phyloP scores from a whole-genome alignment of 2,113 vertebrate species.

The Percopsis transmontana region DNA sequence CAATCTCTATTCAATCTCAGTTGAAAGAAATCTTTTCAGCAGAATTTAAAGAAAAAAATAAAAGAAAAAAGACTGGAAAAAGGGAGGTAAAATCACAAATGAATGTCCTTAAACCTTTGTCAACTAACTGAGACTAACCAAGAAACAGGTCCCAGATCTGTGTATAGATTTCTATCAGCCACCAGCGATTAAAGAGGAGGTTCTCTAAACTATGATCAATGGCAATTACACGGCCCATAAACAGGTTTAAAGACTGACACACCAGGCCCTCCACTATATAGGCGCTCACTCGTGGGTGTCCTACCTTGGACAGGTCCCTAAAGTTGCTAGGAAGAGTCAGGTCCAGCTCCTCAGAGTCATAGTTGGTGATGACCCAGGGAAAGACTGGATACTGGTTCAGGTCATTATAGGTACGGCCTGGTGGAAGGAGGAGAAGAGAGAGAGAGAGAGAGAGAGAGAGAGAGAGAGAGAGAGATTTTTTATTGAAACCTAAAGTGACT shows the following conservation, averaged over 20 bases:
- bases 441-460: background rate
- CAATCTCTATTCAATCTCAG: too few species aligned
- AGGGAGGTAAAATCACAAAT: too few species aligned
- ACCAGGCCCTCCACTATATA: background rate
- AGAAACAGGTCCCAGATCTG: background rate
- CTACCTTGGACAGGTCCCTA: slow-evolving; percentile 98
- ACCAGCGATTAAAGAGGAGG: slow-evolving; percentile 46
- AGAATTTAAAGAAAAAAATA: background rate
- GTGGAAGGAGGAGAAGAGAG: slow-evolving; percentile 4
- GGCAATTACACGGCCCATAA: slow-evolving; percentile 52
- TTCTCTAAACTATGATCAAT: slow-evolving; percentile 66
- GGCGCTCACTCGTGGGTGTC: background rate
- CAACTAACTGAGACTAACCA: background rate
- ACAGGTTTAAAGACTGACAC: slow-evolving; percentile 23
- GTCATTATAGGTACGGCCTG: slow-evolving; percentile 94
- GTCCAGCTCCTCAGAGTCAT: slow-evolving; percentile 93
- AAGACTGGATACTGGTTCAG: slow-evolving; percentile 99
- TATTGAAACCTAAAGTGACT: background rate
- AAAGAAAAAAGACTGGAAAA: background rate
- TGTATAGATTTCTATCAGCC: slow-evolving; percentile 47
- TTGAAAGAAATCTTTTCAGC: background rate
- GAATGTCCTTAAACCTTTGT: background rate
- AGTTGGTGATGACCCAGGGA: slow-evolving; percentile 99
- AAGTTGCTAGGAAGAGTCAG: slow-evolving; percentile 98
- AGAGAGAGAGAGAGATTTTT: background rate